Conservation (phyloP, 2,113 vertebrate genomes). For the Orthonyx spaldingii region DNA sequence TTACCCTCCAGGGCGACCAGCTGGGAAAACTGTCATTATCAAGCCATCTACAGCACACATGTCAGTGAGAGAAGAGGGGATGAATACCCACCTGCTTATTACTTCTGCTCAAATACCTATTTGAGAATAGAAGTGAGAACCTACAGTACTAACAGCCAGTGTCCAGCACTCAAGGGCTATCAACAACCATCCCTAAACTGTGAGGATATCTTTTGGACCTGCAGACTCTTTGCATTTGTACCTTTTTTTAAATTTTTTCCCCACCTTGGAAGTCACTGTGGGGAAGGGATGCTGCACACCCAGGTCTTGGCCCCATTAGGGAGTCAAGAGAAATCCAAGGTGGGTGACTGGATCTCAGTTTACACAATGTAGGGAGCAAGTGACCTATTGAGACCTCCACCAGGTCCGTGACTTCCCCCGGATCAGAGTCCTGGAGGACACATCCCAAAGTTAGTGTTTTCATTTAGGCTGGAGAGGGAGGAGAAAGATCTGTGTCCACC, state of each 20-base stretch:
- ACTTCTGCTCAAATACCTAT: not conserved
- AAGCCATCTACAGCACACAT: not conserved
- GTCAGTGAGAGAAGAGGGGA: not conserved
- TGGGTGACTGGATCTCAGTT: not conserved
- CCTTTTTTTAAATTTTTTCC: fast-evolving
- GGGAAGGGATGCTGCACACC: not conserved
- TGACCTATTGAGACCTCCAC: not conserved
- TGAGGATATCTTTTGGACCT: not conserved
- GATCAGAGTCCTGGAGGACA: not conserved
- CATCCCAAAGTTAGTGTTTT: not conserved
- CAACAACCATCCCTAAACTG: not conserved
- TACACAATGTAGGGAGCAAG: not conserved
- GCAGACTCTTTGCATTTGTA: not conserved
- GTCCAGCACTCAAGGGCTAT: not conserved
- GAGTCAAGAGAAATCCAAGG: not conserved
- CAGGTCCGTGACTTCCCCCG: not conserved
- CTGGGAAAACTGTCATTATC: not conserved
- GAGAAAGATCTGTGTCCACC: not conserved
- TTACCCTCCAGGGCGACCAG: not conserved
- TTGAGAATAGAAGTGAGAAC: not conserved
- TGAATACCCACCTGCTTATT: not conserved
- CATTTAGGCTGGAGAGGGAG: not conserved
- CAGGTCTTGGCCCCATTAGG: not conserved
- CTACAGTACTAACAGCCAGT: not conserved
- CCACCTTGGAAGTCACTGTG: not conserved